Conservation (phyloP, 2,888 invertebrate species). For the Caenorhabditis sulstoni region DNA sequence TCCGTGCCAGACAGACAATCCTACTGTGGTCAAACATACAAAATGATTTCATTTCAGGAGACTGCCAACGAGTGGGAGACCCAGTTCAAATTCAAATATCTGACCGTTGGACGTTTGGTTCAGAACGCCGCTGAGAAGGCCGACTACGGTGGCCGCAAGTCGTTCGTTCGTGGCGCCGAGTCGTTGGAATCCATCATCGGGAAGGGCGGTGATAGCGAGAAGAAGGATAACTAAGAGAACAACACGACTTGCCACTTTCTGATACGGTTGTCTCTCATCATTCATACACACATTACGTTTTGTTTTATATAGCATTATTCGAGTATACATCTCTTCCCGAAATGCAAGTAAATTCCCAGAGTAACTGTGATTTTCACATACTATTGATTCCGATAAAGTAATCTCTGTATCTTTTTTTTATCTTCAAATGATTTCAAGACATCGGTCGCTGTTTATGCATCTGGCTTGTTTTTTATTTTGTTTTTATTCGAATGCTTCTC, state of each 20-base stretch:
- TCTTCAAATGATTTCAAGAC: too few species aligned
- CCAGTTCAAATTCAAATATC: slow-evolving; percentile 70
- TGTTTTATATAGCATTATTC: too few species aligned
- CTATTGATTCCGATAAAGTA: too few species aligned
- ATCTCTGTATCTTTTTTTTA: too few species aligned
- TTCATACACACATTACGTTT: too few species aligned
- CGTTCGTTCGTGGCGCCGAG: slow-evolving; percentile 55
- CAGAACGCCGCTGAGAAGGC: slow-evolving; percentile 64
- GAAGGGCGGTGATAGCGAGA: slow-evolving; percentile 7
- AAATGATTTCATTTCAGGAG: slow-evolving; percentile 52
- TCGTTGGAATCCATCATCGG: slow-evolving; percentile 38
- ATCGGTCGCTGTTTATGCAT: too few species aligned
- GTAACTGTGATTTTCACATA: too few species aligned
- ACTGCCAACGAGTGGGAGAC: slow-evolving; percentile 71
- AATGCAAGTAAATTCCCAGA: not conserved
- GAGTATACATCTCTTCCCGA: too few species aligned
- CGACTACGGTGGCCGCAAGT: slow-evolving; percentile 62
- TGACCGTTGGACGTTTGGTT: slow-evolving; percentile 74
- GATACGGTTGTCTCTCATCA: slow-evolving; percentile 18
- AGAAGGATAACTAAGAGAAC: slow-evolving; percentile 35
- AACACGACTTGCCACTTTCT: slow-evolving; percentile 4
- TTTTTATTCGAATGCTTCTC: too few species aligned
- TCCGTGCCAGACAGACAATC: not conserved
- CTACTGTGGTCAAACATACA: not conserved
- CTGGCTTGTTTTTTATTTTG: too few species aligned